Percentiles rank a stretch among this genome's conserved stretches.
phyloP scores from a whole-genome alignment of 2,888 invertebrate species.

The Rutpela maculata region DNA sequence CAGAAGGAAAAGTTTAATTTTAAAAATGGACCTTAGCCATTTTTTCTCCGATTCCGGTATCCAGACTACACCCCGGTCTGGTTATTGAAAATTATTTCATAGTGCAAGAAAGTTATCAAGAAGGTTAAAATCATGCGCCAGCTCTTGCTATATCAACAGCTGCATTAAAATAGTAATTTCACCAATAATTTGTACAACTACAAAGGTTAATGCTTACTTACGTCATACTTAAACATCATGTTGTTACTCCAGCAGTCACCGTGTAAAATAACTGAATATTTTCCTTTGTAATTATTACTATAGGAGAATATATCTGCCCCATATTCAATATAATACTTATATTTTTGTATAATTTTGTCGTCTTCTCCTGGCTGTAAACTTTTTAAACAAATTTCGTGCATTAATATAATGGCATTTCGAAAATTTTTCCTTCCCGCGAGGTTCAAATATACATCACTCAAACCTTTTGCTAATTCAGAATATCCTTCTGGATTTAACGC shows the following conservation, averaged over 20 bases:
- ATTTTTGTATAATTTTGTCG: constrained; percentile 28
- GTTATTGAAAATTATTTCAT: no score
- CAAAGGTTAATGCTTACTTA: no score
- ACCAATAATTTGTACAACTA: no score
- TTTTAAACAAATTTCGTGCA: neutral
- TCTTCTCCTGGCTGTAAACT: constrained; percentile 1
- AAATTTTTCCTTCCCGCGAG: neutral
- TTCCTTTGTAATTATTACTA: constrained; percentile 14
- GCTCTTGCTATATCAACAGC: no score
- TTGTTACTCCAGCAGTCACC: constrained; percentile 64
- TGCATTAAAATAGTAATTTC: no score
- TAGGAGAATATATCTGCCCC: neutral
- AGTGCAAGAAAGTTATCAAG: no score
- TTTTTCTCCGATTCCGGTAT: no score
- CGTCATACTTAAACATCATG: constrained; percentile 34
- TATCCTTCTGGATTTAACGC: constrained; percentile 30
- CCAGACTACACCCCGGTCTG: no score
- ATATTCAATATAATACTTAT: constrained; percentile 4
- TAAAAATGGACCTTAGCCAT: no score
- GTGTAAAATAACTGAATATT: constrained; percentile 56
- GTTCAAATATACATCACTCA: neutral
- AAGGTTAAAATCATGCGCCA: no score
- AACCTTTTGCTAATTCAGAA: constrained; percentile 1
- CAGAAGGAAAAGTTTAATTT: no score
- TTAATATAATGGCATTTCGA: no score